A percentile compares a stretch with the other conserved stretches of the same genome.
phyloP scores from a whole-genome alignment of 2,888 invertebrate species.

The Allacma fusca region DNA sequence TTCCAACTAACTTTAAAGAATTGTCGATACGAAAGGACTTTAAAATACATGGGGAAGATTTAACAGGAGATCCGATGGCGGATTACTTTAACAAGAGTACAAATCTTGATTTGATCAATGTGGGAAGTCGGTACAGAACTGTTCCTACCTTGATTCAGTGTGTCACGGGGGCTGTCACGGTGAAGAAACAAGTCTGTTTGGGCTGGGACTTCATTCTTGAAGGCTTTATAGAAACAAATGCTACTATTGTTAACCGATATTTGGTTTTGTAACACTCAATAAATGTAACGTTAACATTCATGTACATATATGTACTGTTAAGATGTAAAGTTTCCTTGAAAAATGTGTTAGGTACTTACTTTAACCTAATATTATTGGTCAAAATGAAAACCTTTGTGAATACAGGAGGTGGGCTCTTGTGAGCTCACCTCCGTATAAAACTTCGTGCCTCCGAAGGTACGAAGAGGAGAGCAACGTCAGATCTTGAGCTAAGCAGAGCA shows the following conservation, averaged over 20 bases:
- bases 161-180: neutral
- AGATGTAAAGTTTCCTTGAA: too few species aligned
- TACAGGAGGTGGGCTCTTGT: too few species aligned
- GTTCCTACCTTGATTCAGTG: conserved; percentile 9
- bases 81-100: conserved; percentile 5
- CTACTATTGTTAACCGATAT: neutral
- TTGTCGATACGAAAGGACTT: neutral
- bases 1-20: neutral
- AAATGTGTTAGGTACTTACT: too few species aligned
- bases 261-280: too few species aligned
- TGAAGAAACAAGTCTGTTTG: neutral
- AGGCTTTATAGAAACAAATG: neutral
- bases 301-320: too few species aligned
- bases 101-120: neutral
- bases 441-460: too few species aligned
- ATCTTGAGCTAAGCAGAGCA: too few species aligned
- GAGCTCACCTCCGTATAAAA: too few species aligned
- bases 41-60: neutral
- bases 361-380: too few species aligned
- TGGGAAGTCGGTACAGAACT: neutral
- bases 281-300: too few species aligned
- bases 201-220: conserved; percentile 22
- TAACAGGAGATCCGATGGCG: conserved; percentile 14
- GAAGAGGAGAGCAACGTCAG: too few species aligned
- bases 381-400: too few species aligned